Percentiles rank a stretch among this genome's conserved stretches.
These are phyloP conservation scores for Magallana ariakensis DNA, from an alignment of 1,140 invertebrate species.

Conservation along the genomic window DNA sequence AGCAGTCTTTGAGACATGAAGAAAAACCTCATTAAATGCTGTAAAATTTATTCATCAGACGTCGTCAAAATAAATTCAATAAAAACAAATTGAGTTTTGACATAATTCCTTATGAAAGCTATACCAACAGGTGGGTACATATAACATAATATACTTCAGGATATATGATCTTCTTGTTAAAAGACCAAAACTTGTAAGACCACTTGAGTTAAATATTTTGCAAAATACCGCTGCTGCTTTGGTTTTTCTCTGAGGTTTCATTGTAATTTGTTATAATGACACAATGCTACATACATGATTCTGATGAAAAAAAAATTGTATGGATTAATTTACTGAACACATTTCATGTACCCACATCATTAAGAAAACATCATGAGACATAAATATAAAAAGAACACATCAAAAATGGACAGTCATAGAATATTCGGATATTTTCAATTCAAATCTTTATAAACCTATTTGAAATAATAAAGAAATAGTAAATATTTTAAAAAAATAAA, in stretches of 20 bases:
- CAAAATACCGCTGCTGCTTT: neutral
- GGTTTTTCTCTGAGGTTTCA: neutral
- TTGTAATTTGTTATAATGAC: neutral
- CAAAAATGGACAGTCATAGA: constrained; percentile 8
- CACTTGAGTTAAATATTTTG: neutral
- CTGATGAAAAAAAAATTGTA: neutral
- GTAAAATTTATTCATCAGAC: no score
- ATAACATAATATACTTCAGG: neutral
- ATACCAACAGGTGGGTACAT: no score
- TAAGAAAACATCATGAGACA: neutral
- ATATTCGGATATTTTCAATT: neutral
- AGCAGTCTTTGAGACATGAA: no score
- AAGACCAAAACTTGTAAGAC: neutral
- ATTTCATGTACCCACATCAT: neutral
- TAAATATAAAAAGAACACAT: neutral
- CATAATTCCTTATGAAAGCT: no score
- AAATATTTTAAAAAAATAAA: neutral
- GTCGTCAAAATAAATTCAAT: no score
- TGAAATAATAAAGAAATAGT: neutral
- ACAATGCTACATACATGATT: neutral
- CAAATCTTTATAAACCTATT: neutral
- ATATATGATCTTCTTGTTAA: neutral
- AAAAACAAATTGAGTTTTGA: no score
- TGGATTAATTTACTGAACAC: constrained; percentile 7
- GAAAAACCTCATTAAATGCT: no score